Evolutionary conservation across 2,113 vertebrate species (phyloP), one percentile per base, ranked within the genome.

Genomic region (Furnarius figulus): DNA sequence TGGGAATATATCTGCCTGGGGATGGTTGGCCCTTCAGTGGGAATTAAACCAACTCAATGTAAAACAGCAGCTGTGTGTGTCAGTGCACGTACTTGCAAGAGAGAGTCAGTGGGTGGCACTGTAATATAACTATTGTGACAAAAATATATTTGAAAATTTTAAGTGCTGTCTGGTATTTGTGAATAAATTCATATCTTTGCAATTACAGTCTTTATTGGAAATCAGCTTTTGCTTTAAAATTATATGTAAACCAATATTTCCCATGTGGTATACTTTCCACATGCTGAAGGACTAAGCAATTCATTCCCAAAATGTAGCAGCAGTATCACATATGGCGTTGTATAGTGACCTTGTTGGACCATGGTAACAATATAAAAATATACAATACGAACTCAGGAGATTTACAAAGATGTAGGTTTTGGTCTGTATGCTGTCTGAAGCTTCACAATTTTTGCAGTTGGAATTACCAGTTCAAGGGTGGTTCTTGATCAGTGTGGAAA

Each of bases 81-180:
- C 62, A 68, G 77, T 59, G 62, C 82, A 49, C 75, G 98, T 97
- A 97, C 96, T 98, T 97, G 97, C 97, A 96, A 61, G 42, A 12
- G 52, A 73, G 66, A 75, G 97, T 98, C 99, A 98, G 98, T 97
- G 97, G 99, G 98, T 98, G 99, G 98, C 99, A 98, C 98, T 98
- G 94, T 95, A 98, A 98, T 98, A 98, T 98, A 98, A 97, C 90
- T 47, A 49, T 98, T 98, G 94, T 89, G 23, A 21, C 37, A 22
- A 28, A 90, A 35, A 52, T 8, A 52, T 8, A 17, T 2, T 63
- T 14, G 33, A 76, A 83, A 61, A 95, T 91, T 55, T 15, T 55
- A 58, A 61, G 56, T 46, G 68, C 79, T 95, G 28, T 53, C 88
- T 90, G 62, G 61, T 88, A 93, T 92, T 94, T 93, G 61, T 20